phyloP scores from a whole-genome alignment of 2,113 vertebrate species.

The Bos taurus region ARS-UCD2.0 NC_037357.1:130885501-130886000 shows the following conservation, averaged over 20 bases:
- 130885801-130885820: not conserved
- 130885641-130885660: not conserved
- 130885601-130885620: not conserved
- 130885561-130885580: conserved; percentile 31
- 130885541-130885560: conserved; percentile 30
- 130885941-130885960: not conserved
- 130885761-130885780: not conserved
- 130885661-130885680: not conserved
- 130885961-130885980: not conserved
- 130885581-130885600: conserved; percentile 38
- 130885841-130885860: not conserved
- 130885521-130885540: not conserved
- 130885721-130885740: not conserved
- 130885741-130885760: not conserved
- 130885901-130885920: not conserved
- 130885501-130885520: not conserved
- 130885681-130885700: not conserved
- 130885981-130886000: not conserved
- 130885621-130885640: conserved; percentile 6
- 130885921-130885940: not conserved
- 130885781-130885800: not conserved
- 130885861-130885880: not conserved
- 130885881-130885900: not conserved
- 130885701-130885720: not conserved
- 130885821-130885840: not conserved